Conservation (phyloP, 2,797 vertebrate genomes). For the Cygnus olor region DNA sequence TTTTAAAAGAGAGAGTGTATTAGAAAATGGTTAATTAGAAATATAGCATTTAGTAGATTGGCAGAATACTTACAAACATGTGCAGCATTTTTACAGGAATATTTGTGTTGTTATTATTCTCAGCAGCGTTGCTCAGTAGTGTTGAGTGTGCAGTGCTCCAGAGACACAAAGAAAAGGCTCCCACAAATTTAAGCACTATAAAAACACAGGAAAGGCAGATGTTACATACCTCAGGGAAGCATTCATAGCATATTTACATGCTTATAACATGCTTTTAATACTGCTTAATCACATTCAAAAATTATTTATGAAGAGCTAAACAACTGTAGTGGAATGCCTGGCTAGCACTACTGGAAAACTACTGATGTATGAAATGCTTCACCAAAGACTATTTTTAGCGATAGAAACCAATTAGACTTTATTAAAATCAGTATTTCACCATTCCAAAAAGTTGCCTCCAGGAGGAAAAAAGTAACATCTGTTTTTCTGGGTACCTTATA, state of each 20-base stretch:
- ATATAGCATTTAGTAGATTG: background rate
- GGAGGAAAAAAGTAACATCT: background rate
- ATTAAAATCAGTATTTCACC: constrained; percentile 4
- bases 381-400: constrained; percentile 15
- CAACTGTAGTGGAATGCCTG: background rate
- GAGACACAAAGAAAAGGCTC: background rate
- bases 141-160: background rate
- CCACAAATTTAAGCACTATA: background rate
- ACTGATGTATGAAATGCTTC: background rate
- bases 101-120: background rate
- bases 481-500: background rate
- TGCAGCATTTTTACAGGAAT: background rate
- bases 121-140: background rate
- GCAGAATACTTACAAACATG: background rate
- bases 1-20: background rate
- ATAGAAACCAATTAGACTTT: background rate
- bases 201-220: background rate
- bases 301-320: background rate
- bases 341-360: background rate
- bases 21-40: background rate
- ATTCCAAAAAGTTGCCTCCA: background rate
- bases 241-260: background rate
- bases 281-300: background rate
- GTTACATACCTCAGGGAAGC: background rate
- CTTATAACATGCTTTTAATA: background rate